Evolutionary conservation across 2,888 invertebrate species (phyloP).

Genomic region (Cosmopolites sordidus): DNA sequence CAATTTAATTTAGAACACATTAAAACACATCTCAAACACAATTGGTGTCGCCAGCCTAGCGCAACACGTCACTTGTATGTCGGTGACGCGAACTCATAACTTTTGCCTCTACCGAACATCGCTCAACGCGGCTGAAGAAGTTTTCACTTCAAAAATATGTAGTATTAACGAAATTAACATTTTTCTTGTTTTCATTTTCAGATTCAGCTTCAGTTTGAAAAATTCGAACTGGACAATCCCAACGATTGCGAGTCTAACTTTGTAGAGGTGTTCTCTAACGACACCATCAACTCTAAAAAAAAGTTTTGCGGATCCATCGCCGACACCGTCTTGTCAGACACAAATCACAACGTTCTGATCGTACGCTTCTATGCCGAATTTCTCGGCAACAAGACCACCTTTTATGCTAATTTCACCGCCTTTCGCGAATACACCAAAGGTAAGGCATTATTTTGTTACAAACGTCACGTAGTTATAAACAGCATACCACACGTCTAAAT

Average conservation of each 20-base stretch:
- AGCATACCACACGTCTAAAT: too few species aligned
- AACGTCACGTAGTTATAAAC: too few species aligned
- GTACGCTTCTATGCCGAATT: constrained; percentile 69
- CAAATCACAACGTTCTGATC: constrained; percentile 60
- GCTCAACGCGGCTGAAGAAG: too few species aligned
- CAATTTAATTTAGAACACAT: too few species aligned
- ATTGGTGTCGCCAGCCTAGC: too few species aligned
- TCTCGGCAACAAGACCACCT: constrained; percentile 56
- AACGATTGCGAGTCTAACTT: constrained; percentile 77
- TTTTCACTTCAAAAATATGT: too few species aligned
- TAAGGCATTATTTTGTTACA: too few species aligned
- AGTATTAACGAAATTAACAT: too few species aligned
- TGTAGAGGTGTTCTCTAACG: constrained; percentile 65
- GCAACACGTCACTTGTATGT: too few species aligned
- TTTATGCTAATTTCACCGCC: constrained; percentile 71
- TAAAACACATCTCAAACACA: too few species aligned
- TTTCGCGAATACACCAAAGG: constrained; percentile 59
- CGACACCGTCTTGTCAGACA: constrained; percentile 65
- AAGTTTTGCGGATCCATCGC: constrained; percentile 85
- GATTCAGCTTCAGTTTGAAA: constrained; percentile 66
- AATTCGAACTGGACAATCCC: constrained; percentile 63
- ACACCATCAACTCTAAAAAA: constrained; percentile 59
- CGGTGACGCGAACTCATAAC: too few species aligned
- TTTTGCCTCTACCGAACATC: too few species aligned
- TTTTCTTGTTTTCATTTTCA: constrained; percentile 51